phyloP scores from a whole-genome alignment of 1,140 invertebrate genomes.

The Plodia interpunctella region DNA sequence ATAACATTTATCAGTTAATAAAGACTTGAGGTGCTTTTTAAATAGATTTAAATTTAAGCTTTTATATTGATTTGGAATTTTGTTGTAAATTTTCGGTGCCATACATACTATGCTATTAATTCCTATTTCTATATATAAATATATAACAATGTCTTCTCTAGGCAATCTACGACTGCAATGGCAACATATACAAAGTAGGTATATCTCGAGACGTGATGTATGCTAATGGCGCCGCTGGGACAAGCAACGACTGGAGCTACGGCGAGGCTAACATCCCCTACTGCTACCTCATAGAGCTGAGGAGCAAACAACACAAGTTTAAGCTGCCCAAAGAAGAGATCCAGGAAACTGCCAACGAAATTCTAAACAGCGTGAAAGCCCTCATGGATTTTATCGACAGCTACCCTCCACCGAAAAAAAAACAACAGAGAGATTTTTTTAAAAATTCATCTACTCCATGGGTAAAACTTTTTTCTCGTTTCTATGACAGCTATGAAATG shows the following conservation, averaged over 20 bases:
- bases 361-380: slow-evolving; percentile 79
- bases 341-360: slow-evolving; percentile 80
- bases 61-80: too few species aligned
- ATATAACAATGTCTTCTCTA: slow-evolving; percentile 51
- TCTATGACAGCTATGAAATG: slow-evolving; percentile 11
- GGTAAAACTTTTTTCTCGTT: background rate
- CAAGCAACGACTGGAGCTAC: slow-evolving; percentile 84
- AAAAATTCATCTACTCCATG: background rate
- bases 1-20: too few species aligned
- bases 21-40: too few species aligned
- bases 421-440: background rate
- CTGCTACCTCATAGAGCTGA: slow-evolving; percentile 84
- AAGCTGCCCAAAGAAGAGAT: slow-evolving; percentile 83
- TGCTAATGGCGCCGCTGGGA: slow-evolving; percentile 80
- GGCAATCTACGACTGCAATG: slow-evolving; percentile 55
- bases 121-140: too few species aligned
- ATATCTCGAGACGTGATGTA: slow-evolving; percentile 64
- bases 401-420: background rate
- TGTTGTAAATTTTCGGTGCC: too few species aligned
- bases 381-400: slow-evolving; percentile 76
- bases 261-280: slow-evolving; percentile 79
- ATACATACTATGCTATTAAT: too few species aligned
- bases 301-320: slow-evolving; percentile 81
- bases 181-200: slow-evolving; percentile 63
- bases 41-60: too few species aligned